These are phyloP conservation scores for Phallusia fumigata DNA, from an alignment of 23 tunicate species.

Conservation along the genomic window DNA sequence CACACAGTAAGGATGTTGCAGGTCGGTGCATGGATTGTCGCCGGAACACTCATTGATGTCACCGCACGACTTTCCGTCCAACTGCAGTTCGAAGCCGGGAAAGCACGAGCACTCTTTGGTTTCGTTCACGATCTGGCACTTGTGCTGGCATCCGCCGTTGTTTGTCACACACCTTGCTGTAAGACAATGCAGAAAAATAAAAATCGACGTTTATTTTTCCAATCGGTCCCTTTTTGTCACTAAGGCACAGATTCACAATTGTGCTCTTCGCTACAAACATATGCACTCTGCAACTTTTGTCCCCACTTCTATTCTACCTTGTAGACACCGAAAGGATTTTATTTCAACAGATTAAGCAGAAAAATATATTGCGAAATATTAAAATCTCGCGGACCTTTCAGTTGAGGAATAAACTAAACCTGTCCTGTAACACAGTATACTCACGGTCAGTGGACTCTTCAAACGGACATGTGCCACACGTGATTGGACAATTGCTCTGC, in stretches of 20 bases:
- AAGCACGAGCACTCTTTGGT: constrained; percentile 15
- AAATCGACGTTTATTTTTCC: too few relatives aligned
- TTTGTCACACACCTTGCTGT: constrained; percentile 24
- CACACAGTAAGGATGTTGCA: constrained; percentile 24
- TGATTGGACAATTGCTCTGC: background rate
- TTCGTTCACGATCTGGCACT: constrained; percentile 22
- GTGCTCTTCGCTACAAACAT: too few relatives aligned
- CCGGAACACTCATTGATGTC: constrained; percentile 42
- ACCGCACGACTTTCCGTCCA: constrained; percentile 2
- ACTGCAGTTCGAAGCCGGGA: constrained; percentile 19
- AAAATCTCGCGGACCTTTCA: too few relatives aligned
- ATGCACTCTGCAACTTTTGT: too few relatives aligned
- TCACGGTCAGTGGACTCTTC: constrained; percentile 14
- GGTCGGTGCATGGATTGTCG: constrained; percentile 8
- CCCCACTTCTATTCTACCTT: too few relatives aligned
- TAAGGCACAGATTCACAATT: too few relatives aligned
- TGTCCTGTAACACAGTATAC: background rate
- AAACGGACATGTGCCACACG: constrained; percentile 9
- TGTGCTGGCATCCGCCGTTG: constrained; percentile 54
- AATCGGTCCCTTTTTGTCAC: too few relatives aligned
- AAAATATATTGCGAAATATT: too few relatives aligned
- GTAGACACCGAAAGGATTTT: too few relatives aligned
- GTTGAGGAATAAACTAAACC: background rate
- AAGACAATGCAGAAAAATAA: too few relatives aligned
- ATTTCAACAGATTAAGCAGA: too few relatives aligned